Conservation (phyloP, 2,113 vertebrate species). For the Aythya baeri region DNA sequence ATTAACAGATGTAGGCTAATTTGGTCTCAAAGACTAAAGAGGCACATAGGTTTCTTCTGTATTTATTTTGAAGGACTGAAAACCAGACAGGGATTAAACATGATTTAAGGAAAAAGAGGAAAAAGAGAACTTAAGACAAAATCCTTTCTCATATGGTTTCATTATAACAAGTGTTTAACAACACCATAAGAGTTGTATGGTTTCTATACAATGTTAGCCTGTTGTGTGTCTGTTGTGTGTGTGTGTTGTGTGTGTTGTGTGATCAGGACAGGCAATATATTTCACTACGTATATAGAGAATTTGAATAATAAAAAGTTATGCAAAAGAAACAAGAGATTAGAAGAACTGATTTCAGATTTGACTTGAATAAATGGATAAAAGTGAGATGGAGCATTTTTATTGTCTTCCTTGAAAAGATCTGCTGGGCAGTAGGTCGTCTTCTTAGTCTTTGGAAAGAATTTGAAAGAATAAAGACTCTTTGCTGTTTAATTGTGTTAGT, state of each 20-base stretch:
- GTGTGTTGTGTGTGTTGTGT: too few relatives aligned
- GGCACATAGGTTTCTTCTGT: not conserved
- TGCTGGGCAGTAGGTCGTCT: not conserved
- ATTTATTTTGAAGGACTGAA: not conserved
- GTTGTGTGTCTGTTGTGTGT: not conserved
- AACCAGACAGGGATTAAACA: not conserved
- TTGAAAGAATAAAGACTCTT: not conserved
- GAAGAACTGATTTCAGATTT: not conserved
- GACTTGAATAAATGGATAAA: not conserved
- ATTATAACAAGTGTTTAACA: not conserved
- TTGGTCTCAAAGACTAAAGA: not conserved
- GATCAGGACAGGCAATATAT: too few relatives aligned
- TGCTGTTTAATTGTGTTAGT: not conserved
- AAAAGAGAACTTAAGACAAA: not conserved
- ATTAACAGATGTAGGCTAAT: not conserved
- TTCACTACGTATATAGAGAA: not conserved
- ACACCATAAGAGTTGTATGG: not conserved
- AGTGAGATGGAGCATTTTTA: not conserved
- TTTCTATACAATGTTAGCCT: not conserved
- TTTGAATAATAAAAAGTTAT: not conserved
- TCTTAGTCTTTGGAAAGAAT: not conserved
- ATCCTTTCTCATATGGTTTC: not conserved
- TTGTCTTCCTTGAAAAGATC: not conserved
- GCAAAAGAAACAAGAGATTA: not conserved
- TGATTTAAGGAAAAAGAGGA: not conserved